Conservation (phyloP, 2,113 vertebrate species). For the Xiphophorus hellerii region DNA sequence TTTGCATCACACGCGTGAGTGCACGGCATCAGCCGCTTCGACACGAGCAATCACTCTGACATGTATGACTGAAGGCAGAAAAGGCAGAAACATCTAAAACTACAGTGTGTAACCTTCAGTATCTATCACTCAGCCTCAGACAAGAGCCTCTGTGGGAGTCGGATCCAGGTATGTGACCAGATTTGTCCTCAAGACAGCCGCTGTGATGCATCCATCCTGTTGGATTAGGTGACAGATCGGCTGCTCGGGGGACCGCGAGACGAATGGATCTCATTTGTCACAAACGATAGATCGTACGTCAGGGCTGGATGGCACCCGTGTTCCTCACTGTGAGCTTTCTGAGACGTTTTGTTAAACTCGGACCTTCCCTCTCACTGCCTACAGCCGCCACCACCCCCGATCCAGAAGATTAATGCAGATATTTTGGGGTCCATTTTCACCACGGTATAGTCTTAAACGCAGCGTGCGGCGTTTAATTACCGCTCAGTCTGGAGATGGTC, state of each 20-base stretch:
- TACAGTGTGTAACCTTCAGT: constrained; percentile 49
- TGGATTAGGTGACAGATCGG: constrained; percentile 70
- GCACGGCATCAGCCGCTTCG: constrained; percentile 14
- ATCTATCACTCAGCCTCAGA: constrained; percentile 65
- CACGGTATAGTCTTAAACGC: not conserved
- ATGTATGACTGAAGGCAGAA: constrained; percentile 10
- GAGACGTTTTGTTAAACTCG: constrained; percentile 68
- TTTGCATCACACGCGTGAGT: constrained; percentile 1
- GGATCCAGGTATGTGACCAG: constrained; percentile 70
- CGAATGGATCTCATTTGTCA: constrained; percentile 77
- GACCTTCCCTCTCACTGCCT: constrained; percentile 51
- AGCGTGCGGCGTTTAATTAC: constrained; percentile 72
- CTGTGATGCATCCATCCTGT: constrained; percentile 71
- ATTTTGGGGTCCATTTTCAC: not conserved
- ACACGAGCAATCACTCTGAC: constrained; percentile 35
- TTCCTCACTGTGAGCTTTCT: constrained; percentile 63
- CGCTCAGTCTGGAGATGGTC: constrained; percentile 92
- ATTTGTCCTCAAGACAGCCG: constrained; percentile 74
- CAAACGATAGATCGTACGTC: constrained; percentile 66
- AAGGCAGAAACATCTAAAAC: constrained; percentile 33
- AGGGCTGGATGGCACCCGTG: constrained; percentile 51
- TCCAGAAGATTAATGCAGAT: constrained; percentile 30
- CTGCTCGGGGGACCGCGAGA: constrained; percentile 68
- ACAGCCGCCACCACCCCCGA: constrained; percentile 34
- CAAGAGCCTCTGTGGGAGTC: constrained; percentile 54